phyloP scores from a whole-genome alignment of 35 echinoderm and acorn worm species.

The Nesometra sesokonis region DNA sequence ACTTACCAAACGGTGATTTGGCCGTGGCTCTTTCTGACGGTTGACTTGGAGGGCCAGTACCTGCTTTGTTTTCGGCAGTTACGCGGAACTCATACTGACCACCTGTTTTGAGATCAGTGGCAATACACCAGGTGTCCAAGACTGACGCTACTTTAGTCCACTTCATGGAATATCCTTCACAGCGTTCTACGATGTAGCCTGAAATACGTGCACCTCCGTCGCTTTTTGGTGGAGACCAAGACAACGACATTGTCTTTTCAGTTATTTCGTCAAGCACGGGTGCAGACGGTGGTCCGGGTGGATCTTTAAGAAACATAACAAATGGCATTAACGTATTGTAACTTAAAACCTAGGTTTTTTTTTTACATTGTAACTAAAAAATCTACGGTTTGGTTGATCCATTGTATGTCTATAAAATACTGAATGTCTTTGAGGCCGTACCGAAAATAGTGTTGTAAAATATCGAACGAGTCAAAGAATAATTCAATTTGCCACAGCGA shows the following conservation, averaged over 20 bases:
- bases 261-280: conserved; percentile 67
- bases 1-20: conserved; percentile 79
- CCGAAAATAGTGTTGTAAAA: too few relatives aligned
- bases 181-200: conserved; percentile 75
- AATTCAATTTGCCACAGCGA: too few relatives aligned
- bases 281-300: conserved; percentile 73
- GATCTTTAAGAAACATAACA: conserved; percentile 29
- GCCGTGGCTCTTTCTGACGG: conserved; percentile 68
- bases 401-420: too few relatives aligned
- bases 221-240: conserved; percentile 71
- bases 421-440: too few relatives aligned
- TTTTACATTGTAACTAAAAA: too few relatives aligned
- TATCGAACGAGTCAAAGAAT: too few relatives aligned
- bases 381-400: too few relatives aligned
- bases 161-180: conserved; percentile 58
- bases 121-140: conserved; percentile 41
- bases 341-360: too few relatives aligned
- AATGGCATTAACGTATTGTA: too few relatives aligned
- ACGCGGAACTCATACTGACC: conserved; percentile 74
- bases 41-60: conserved; percentile 71
- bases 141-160: conserved; percentile 79
- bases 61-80: conserved; percentile 76
- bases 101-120: conserved; percentile 60
- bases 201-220: conserved; percentile 79
- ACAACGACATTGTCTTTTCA: conserved; percentile 65